Percentiles rank a stretch among this genome's conserved stretches.
These are phyloP conservation scores for Furnarius figulus DNA, from an alignment of 2,113 vertebrate species.

Conservation along the genomic window DNA sequence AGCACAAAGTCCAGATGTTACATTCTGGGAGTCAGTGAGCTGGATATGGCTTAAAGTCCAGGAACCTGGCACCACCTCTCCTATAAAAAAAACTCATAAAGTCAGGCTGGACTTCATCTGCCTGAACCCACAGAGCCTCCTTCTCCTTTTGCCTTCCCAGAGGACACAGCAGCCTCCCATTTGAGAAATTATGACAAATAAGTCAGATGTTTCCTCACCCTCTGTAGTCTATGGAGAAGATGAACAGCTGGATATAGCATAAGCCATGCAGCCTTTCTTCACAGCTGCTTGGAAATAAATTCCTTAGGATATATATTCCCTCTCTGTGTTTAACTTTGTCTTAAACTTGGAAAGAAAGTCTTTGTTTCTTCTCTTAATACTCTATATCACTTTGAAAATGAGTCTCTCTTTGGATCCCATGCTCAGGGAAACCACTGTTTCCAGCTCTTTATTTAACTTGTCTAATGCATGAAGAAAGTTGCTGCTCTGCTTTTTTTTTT, in stretches of 20 bases:
- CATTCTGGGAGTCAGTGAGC: background rate
- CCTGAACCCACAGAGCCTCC: background rate
- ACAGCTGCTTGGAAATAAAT: background rate
- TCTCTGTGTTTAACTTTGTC: background rate
- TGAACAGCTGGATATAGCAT: background rate
- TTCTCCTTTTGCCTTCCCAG: background rate
- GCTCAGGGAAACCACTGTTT: background rate
- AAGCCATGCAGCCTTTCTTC: background rate
- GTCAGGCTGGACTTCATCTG: background rate
- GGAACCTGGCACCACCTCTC: background rate
- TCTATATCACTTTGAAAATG: background rate
- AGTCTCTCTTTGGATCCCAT: background rate
- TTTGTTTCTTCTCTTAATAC: background rate
- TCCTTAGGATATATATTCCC: background rate
- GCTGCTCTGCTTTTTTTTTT: background rate
- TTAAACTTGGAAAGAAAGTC: background rate
- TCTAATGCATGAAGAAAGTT: background rate
- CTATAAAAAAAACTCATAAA: background rate
- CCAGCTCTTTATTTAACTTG: background rate
- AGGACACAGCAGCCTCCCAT: background rate
- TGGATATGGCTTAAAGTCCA: background rate
- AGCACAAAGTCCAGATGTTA: accelerated
- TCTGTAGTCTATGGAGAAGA: background rate
- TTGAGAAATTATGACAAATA: background rate
- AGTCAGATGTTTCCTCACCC: background rate